A percentile compares a stretch with the other conserved stretches of the same genome.
Conservation (phyloP, 2,113 vertebrate genomes). For the Eulemur macaco region DNA sequence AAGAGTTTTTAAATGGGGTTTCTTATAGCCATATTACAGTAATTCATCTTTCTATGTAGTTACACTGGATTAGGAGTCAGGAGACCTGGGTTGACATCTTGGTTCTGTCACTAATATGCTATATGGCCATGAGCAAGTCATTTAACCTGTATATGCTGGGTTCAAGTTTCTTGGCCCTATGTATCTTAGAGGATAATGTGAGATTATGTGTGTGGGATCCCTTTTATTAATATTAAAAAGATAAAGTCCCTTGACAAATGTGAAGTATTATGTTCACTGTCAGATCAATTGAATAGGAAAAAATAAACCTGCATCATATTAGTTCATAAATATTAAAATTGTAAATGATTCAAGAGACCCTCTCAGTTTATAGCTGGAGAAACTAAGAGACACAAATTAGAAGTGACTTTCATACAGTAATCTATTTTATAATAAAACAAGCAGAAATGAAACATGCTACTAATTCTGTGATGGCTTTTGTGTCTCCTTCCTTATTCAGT, state of each 20-base stretch:
- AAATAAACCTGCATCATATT: background rate
- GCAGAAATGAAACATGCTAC: background rate
- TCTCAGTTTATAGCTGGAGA: background rate
- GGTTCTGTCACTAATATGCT: background rate
- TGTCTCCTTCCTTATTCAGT: background rate
- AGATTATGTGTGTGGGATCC: background rate
- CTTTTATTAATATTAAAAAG: background rate
- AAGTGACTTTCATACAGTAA: background rate
- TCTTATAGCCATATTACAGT: constrained; percentile 63
- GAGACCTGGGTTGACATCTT: constrained; percentile 2
- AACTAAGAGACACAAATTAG: background rate
- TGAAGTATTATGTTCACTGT: background rate
- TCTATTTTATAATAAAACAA: background rate
- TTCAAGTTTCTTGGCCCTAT: background rate
- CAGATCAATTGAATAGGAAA: background rate
- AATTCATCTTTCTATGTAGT: constrained; percentile 58
- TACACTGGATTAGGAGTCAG: background rate
- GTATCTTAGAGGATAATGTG: background rate
- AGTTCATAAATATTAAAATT: background rate
- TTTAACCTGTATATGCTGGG: background rate
- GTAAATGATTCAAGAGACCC: background rate
- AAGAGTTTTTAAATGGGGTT: constrained; percentile 48
- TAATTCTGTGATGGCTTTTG: background rate
- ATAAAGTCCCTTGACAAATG: background rate
- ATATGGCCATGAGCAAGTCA: background rate